Conservation (phyloP, 2,113 vertebrate species). For the Rattus norvegicus region DNA sequence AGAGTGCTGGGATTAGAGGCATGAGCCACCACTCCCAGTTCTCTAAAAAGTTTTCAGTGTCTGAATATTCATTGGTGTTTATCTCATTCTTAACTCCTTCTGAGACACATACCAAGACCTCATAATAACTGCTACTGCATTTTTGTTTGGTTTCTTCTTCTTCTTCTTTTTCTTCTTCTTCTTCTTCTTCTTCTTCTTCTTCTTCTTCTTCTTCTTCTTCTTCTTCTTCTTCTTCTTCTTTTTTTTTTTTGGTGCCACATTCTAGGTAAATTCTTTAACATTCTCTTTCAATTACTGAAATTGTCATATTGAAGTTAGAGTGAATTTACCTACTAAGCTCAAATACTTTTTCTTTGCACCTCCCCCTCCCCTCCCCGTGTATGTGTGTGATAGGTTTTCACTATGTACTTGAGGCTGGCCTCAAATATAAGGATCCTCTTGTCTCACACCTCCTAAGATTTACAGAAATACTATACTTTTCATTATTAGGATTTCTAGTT, state of each 20-base stretch:
- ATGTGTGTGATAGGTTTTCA: neutral
- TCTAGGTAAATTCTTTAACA: neutral
- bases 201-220: too few relatives aligned
- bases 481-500: neutral
- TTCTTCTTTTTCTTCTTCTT: too few relatives aligned
- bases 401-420: neutral
- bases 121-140: neutral
- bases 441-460: neutral
- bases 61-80: neutral
- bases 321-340: neutral
- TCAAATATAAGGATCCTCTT: neutral
- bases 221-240: neutral
- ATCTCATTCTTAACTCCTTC: neutral
- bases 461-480: neutral
- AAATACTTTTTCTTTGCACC: neutral
- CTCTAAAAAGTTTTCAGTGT: neutral
- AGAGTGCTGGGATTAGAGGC: neutral
- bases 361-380: rapidly evolving
- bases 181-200: too few relatives aligned
- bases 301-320: neutral
- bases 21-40: neutral
- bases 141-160: neutral
- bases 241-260: neutral
- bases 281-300: neutral
- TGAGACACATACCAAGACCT: neutral